Conservation (phyloP, 92 coral and sea anemone genomes). For the Siderastrea radians region DNA sequence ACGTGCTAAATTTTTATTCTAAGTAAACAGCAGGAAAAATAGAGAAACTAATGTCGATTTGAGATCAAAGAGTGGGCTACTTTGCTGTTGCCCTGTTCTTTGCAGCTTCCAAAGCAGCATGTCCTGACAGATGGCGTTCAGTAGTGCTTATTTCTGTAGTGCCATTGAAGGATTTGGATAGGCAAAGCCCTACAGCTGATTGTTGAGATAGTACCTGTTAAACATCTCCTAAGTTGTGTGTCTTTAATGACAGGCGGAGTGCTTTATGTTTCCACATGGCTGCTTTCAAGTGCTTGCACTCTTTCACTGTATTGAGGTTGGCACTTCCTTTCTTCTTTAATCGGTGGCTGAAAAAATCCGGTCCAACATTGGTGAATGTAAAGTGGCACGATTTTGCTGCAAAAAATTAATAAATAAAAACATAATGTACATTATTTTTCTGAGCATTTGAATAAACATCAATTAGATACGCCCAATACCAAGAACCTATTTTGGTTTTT, state of each 20-base stretch:
- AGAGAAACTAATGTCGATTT: slow-evolving; percentile 1
- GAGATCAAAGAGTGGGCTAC: slow-evolving; percentile 16
- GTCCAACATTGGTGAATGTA: background rate
- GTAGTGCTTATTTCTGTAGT: slow-evolving; percentile 15
- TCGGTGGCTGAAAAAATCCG: slow-evolving; percentile 7
- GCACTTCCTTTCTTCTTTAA: slow-evolving; percentile 46
- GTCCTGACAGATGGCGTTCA: slow-evolving; percentile 23
- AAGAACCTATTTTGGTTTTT: too few relatives aligned
- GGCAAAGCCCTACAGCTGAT: slow-evolving; percentile 9
- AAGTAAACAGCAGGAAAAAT: too few relatives aligned
- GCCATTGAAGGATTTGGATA: slow-evolving; percentile 31
- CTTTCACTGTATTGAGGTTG: slow-evolving; percentile 29
- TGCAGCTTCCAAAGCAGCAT: slow-evolving; percentile 45
- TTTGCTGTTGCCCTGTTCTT: slow-evolving; percentile 1
- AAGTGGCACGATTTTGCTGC: slow-evolving; percentile 12
- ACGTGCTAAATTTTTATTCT: too few relatives aligned
- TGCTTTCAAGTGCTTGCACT: slow-evolving; percentile 40
- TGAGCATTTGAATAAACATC: too few relatives aligned
- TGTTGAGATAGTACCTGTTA: slow-evolving; percentile 28
- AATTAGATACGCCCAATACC: too few relatives aligned
- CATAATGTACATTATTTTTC: too few relatives aligned
- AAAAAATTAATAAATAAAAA: background rate
- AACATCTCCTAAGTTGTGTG: slow-evolving; percentile 26
- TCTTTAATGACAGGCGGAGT: slow-evolving; percentile 33
- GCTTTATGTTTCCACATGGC: slow-evolving; percentile 39